These are phyloP conservation scores for Diplolepis rosae DNA, from an alignment of 2,888 invertebrate genomes.

Conservation along the genomic window DNA sequence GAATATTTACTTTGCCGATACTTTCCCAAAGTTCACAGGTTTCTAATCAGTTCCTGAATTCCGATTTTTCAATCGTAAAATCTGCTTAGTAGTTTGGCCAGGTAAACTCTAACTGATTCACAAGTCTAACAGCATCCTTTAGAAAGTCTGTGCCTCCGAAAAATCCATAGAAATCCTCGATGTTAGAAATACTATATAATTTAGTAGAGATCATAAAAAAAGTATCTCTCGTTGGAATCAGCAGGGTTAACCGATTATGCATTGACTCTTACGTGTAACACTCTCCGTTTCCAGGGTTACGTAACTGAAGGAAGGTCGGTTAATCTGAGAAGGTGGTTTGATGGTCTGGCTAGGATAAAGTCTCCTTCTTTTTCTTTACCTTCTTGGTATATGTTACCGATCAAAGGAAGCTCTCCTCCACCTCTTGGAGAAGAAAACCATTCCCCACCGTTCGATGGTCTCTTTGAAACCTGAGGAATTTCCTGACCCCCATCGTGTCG, in stretches of 20 bases:
- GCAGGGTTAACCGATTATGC: neutral
- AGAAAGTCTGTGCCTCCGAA: neutral
- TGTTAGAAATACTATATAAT: neutral
- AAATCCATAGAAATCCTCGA: neutral
- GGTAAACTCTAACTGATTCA: neutral
- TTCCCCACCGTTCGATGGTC: neutral
- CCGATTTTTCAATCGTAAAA: no score
- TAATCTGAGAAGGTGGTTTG: neutral
- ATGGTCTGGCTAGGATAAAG: slow-evolving; percentile 1
- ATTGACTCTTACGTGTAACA: neutral
- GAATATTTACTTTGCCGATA: no score
- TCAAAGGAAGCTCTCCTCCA: neutral
- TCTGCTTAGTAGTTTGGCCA: neutral
- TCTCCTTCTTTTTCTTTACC: neutral
- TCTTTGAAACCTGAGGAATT: slow-evolving; percentile 21
- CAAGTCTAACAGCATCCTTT: neutral
- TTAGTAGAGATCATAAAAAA: neutral
- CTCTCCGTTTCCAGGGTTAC: neutral
- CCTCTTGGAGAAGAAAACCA: neutral
- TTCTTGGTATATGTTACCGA: neutral
- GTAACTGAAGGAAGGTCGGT: no score
- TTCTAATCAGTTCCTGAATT: no score
- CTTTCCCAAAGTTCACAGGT: no score
- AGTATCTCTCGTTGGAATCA: neutral
- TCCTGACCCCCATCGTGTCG: slow-evolving; percentile 17